phyloP scores from a whole-genome alignment of 2,113 vertebrate genomes.

The Atrichornis clamosus region DNA sequence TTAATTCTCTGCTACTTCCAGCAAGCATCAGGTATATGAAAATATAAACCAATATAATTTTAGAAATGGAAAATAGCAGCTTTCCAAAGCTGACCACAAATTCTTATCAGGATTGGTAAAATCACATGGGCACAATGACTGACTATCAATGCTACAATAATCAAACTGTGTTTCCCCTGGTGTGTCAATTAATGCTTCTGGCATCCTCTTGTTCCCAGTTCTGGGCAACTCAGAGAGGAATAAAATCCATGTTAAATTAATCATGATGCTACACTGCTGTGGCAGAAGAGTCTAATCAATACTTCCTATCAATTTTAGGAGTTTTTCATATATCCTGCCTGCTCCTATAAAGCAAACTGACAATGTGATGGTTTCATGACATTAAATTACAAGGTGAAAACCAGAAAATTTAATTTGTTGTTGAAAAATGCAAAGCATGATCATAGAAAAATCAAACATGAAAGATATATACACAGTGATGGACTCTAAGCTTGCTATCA shows the following conservation, averaged over 20 bases:
- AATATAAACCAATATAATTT: background rate
- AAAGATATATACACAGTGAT: background rate
- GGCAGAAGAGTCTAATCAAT: background rate
- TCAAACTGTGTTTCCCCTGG: background rate
- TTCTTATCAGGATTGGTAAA: background rate
- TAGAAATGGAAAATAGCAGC: background rate
- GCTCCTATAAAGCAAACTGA: background rate
- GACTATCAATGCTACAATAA: background rate
- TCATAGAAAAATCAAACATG: background rate
- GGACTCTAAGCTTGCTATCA: background rate
- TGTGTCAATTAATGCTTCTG: background rate
- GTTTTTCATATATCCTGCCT: background rate
- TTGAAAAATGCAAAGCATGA: background rate
- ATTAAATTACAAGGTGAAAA: background rate
- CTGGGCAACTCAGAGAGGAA: background rate
- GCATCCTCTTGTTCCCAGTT: background rate
- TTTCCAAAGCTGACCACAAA: background rate
- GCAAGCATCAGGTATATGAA: background rate
- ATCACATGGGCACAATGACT: background rate
- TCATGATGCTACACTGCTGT: background rate
- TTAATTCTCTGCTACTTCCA: background rate
- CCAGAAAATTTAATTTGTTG: background rate
- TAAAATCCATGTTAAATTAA: background rate
- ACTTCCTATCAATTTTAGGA: background rate
- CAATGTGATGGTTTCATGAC: background rate